A percentile compares a stretch with the other conserved stretches of the same genome.
Evolutionary conservation across 1,140 invertebrate species (phyloP).

Genomic region (Pseudomyrmex sp.): DNA sequence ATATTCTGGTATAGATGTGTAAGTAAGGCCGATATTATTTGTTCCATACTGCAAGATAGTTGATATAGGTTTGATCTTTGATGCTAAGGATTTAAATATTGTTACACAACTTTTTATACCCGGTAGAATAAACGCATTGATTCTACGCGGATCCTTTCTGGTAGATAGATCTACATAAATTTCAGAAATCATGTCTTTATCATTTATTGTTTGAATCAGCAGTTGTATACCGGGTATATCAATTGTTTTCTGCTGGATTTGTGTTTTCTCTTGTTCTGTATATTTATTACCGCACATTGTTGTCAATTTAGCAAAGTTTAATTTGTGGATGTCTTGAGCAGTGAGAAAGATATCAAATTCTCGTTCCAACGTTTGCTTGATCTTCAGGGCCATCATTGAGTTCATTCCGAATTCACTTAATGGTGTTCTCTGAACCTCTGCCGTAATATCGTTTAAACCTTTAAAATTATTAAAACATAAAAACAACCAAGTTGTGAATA

Average conservation of each 20-base stretch:
- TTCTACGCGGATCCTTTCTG: conserved; percentile 70
- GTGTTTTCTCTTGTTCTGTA: conserved; percentile 64
- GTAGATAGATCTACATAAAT: conserved; percentile 77
- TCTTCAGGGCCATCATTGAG: conserved; percentile 93
- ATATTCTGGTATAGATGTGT: conserved; percentile 75
- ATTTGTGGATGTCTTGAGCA: conserved; percentile 89
- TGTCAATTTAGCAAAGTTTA: conserved; percentile 86
- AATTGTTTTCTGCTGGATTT: background rate
- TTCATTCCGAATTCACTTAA: conserved; percentile 93
- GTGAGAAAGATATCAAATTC: conserved; percentile 90
- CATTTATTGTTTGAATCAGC: conserved; percentile 76
- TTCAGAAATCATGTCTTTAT: conserved; percentile 68
- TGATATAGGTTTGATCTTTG: conserved; percentile 85
- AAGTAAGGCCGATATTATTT: conserved; percentile 37
- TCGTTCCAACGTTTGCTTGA: conserved; percentile 91
- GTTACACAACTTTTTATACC: conserved; percentile 88
- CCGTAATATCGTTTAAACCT: conserved; percentile 85
- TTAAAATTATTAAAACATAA: background rate
- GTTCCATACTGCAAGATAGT: conserved; percentile 87
- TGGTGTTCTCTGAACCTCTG: conserved; percentile 87
- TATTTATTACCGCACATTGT: conserved; percentile 78
- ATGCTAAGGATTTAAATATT: conserved; percentile 85
- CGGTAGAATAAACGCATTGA: conserved; percentile 88
- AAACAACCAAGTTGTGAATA: no score
- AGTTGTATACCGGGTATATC: conserved; percentile 77